A percentile compares a stretch with the other conserved stretches of the same genome.
phyloP scores from a whole-genome alignment of 2,888 invertebrate genomes.

The Scaptomyza tumidula region DNA sequence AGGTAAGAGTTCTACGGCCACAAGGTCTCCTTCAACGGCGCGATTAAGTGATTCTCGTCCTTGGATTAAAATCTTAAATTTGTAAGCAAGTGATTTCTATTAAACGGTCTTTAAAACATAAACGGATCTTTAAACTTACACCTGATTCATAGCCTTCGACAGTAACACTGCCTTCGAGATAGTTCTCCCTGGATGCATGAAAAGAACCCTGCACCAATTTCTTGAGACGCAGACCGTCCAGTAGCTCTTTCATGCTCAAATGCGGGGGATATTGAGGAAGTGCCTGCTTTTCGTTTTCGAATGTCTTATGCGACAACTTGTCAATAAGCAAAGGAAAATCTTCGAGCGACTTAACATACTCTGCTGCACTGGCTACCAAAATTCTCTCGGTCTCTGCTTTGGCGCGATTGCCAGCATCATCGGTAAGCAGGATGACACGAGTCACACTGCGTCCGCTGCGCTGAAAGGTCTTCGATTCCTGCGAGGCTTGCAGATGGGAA shows the following conservation, averaged over 20 bases:
- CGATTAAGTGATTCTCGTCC: slow-evolving; percentile 94
- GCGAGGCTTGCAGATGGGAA: slow-evolving; percentile 87
- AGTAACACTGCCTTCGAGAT: slow-evolving; percentile 94
- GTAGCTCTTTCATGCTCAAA: slow-evolving; percentile 90
- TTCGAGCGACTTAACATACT: slow-evolving; percentile 91
- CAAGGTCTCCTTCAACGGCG: slow-evolving; percentile 96
- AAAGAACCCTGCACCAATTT: slow-evolving; percentile 92
- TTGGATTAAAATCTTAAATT: slow-evolving; percentile 90
- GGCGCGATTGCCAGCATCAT: slow-evolving; percentile 91
- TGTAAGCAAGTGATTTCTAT: not conserved
- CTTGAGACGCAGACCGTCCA: slow-evolving; percentile 91
- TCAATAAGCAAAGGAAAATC: slow-evolving; percentile 90
- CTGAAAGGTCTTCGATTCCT: slow-evolving; percentile 62
- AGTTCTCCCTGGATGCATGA: slow-evolving; percentile 95
- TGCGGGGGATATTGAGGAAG: slow-evolving; percentile 93
- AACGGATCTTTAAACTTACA: slow-evolving; percentile 86
- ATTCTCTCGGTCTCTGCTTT: slow-evolving; percentile 90
- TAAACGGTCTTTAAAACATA: not conserved
- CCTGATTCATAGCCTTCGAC: slow-evolving; percentile 92
- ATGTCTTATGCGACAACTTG: slow-evolving; percentile 90
- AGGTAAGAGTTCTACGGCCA: slow-evolving; percentile 95
- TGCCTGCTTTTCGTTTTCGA: slow-evolving; percentile 86
- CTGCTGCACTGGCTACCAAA: slow-evolving; percentile 87
- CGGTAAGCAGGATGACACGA: slow-evolving; percentile 91
- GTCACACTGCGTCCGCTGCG: slow-evolving; percentile 82